Percentiles rank a stretch among this genome's conserved stretches.
Evolutionary conservation across 37 sponge, comb jelly and placozoan species (phyloP).

Genomic region (Oopsacas minuta): DNA sequence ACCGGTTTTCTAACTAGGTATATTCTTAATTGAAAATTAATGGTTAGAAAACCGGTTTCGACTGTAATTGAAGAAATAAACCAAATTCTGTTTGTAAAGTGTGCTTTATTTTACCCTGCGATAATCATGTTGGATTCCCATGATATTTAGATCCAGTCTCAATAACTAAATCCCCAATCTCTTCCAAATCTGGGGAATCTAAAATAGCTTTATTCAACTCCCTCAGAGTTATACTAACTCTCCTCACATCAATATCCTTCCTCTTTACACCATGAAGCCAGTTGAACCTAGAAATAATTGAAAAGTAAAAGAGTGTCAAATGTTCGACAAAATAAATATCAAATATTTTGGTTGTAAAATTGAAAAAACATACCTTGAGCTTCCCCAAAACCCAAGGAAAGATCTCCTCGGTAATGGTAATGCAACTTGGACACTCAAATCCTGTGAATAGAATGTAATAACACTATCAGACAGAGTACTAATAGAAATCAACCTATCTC

Average conservation of each 20-base stretch:
- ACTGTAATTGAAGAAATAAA: no score
- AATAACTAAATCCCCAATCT: conserved; percentile 34
- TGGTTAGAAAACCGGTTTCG: no score
- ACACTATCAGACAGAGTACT: conserved; percentile 66
- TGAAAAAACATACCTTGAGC: conserved; percentile 32
- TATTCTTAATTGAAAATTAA: no score
- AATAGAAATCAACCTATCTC: conserved; percentile 71
- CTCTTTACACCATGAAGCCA: conserved; percentile 82
- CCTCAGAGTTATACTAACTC: conserved; percentile 75
- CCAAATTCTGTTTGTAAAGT: no score
- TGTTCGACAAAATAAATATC: no score
- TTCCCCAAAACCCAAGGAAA: conserved; percentile 56
- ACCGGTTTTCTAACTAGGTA: no score
- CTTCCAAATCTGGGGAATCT: conserved; percentile 29
- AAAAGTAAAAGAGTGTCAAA: no score
- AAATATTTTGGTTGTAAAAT: no score
- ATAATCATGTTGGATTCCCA: conserved; percentile 29
- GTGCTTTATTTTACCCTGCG: no score
- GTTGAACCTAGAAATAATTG: not conserved
- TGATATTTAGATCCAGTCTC: conserved; percentile 27
- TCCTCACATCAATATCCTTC: conserved; percentile 40
- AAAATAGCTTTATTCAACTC: conserved; percentile 60
- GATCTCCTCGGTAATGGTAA: conserved; percentile 63
- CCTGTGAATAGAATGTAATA: conserved; percentile 47
- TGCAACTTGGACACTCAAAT: conserved; percentile 20